These are phyloP conservation scores for Phenganax stokvisi DNA, from an alignment of 92 coral and sea anemone species.

Conservation along the genomic window DNA sequence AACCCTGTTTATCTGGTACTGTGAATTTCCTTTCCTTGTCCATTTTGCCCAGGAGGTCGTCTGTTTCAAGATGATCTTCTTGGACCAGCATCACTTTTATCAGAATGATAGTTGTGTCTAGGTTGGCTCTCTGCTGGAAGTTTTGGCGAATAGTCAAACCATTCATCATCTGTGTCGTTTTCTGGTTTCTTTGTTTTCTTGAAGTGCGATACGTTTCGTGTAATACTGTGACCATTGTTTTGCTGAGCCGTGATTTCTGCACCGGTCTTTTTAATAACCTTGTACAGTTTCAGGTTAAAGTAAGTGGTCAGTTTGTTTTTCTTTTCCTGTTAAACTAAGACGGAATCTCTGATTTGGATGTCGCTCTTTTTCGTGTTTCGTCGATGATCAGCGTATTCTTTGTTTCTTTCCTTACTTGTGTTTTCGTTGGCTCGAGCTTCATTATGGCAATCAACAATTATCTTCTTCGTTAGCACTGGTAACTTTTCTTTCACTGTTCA, in stretches of 20 bases:
- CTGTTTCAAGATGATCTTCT: not conserved
- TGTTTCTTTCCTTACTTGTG: too few relatives aligned
- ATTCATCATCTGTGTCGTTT: not conserved
- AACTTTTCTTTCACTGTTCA: not conserved
- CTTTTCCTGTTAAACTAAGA: not conserved
- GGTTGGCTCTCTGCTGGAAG: not conserved
- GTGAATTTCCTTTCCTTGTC: not conserved
- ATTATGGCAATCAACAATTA: too few relatives aligned
- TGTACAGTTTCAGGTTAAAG: not conserved
- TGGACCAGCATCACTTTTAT: not conserved
- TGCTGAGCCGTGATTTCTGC: not conserved
- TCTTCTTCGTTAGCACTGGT: too few relatives aligned
- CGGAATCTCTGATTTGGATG: too few relatives aligned
- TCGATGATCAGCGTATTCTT: too few relatives aligned
- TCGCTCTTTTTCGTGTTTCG: too few relatives aligned
- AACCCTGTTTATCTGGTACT: too few relatives aligned
- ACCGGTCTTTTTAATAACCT: not conserved
- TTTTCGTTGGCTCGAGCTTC: too few relatives aligned
- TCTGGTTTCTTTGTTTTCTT: not conserved
- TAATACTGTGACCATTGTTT: not conserved
- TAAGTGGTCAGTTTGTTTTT: not conserved
- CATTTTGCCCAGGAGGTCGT: slow-evolving; percentile 12
- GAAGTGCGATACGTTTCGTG: not conserved
- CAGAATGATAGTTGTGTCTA: not conserved
- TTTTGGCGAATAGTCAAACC: not conserved